A percentile compares a stretch with the other conserved stretches of the same genome.
Evolutionary conservation across 2,797 vertebrate species (phyloP).

Genomic region (Bryconaethiops microstoma): DNA sequence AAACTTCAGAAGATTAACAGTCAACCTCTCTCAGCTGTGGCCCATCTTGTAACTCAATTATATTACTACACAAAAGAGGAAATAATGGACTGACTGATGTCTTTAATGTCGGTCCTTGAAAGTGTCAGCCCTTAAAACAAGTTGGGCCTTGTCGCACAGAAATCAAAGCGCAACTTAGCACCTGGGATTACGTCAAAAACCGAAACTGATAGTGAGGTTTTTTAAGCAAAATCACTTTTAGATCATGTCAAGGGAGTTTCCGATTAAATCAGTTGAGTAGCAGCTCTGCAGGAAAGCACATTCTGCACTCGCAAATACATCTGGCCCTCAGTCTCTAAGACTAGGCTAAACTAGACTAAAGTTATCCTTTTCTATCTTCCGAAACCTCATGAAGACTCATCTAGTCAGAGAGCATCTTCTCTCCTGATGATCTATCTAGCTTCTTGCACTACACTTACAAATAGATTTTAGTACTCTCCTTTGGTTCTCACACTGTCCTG

Average conservation of each 20-base stretch:
- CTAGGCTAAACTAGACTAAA: not conserved
- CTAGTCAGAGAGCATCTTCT: not conserved
- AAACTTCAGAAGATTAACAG: conserved; percentile 18
- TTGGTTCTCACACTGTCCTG: too few species aligned
- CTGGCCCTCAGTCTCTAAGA: not conserved
- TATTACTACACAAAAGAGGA: conserved; percentile 30
- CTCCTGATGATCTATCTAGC: too few species aligned
- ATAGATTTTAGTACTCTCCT: too few species aligned
- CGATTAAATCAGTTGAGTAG: not conserved
- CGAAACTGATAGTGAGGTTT: not conserved
- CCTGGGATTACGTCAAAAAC: not conserved
- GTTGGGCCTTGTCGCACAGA: not conserved
- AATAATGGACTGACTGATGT: conserved; percentile 31
- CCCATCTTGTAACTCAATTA: conserved; percentile 5
- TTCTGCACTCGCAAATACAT: not conserved
- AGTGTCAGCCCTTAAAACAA: not conserved
- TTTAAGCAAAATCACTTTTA: not conserved
- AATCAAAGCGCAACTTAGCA: not conserved
- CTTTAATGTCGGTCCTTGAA: conserved; percentile 4
- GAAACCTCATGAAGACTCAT: too few species aligned
- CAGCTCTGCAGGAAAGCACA: too few species aligned
- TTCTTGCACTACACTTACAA: too few species aligned
- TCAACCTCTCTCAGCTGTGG: not conserved
- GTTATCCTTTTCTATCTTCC: not conserved
- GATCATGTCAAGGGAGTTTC: not conserved